Conservation (phyloP, 2,888 invertebrate genomes). For the Meiosimyza platycephala region DNA sequence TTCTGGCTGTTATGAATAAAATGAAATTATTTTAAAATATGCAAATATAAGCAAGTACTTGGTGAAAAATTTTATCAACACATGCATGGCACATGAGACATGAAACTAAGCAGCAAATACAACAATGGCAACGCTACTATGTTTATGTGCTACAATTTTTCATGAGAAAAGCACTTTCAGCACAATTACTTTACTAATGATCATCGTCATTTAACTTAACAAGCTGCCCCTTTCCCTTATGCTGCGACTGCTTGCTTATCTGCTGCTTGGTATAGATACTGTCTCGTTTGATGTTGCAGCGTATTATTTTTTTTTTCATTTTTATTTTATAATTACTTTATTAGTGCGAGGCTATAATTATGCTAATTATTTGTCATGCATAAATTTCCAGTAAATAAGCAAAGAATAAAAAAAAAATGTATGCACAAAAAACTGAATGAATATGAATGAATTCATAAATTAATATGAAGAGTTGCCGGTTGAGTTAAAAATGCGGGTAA, state of each 20-base stretch:
- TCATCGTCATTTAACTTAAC: conserved; percentile 24
- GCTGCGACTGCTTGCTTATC: too few species aligned
- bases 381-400: conserved; percentile 23
- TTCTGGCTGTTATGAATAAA: too few species aligned
- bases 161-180: too few species aligned
- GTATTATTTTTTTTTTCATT: not conserved
- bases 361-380: conserved; percentile 29
- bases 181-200: conserved; percentile 21
- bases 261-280: not conserved
- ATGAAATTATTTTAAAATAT: too few species aligned
- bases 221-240: conserved; percentile 1
- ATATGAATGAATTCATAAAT: too few species aligned
- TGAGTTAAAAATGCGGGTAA: not conserved
- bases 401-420: not conserved
- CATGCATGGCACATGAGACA: too few species aligned
- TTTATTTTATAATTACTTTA: conserved; percentile 28
- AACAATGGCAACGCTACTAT: too few species aligned
- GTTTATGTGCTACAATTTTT: too few species aligned
- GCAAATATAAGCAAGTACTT: too few species aligned
- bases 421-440: too few species aligned
- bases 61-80: too few species aligned
- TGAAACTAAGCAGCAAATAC: too few species aligned
- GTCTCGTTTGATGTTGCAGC: not conserved
- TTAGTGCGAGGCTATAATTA: conserved; percentile 23
- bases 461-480: not conserved